phyloP scores from a whole-genome alignment of 2,888 invertebrate genomes.

The Tipula confusa region DNA sequence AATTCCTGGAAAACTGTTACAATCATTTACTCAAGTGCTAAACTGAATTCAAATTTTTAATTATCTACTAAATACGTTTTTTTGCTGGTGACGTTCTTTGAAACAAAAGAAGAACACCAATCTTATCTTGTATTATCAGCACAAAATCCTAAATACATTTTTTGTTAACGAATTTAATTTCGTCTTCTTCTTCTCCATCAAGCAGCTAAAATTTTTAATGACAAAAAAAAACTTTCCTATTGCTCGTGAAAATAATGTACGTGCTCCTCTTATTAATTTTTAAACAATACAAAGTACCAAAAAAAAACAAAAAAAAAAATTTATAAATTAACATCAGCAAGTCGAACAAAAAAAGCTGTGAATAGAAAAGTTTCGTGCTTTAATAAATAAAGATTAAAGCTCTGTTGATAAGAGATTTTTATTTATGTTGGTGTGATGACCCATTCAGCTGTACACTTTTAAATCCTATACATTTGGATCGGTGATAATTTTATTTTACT shows the following conservation, averaged over 20 bases:
- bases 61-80: not conserved
- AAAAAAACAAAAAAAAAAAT: not conserved
- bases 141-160: not conserved
- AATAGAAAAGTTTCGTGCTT: not conserved
- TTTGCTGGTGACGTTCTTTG: not conserved
- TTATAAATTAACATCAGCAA: not conserved
- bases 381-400: not conserved
- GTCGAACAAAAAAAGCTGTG: not conserved
- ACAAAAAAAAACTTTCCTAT: not conserved
- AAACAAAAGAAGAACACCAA: not conserved
- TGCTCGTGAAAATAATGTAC: not conserved
- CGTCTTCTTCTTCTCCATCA: not conserved
- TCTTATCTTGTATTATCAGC: not conserved
- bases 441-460: not conserved
- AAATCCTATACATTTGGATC: not conserved
- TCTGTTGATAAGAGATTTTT: not conserved
- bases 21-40: not conserved
- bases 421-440: not conserved
- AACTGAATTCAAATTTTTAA: not conserved
- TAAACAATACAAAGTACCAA: not conserved
- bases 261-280: slow-evolving; percentile 5
- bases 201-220: not conserved
- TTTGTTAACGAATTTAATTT: not conserved
- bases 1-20: too few relatives aligned
- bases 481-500: not conserved